A percentile compares a stretch with the other conserved stretches of the same genome.
phyloP scores from a whole-genome alignment of 1,140 invertebrate genomes.

The Lineus longissimus region DNA sequence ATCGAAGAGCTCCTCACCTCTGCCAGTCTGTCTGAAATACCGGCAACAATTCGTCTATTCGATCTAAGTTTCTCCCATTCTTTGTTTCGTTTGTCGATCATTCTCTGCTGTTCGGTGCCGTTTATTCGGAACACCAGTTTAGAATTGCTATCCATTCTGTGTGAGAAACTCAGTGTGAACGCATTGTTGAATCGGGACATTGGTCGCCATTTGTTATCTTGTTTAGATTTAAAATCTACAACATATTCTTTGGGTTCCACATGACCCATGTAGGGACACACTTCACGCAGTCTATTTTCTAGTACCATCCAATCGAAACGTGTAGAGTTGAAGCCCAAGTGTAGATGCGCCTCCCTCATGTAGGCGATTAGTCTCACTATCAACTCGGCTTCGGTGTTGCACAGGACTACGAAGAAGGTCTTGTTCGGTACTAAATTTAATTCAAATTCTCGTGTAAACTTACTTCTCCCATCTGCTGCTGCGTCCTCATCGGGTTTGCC shows the following conservation, averaged over 20 bases:
- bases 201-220: neutral
- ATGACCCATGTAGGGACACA: neutral
- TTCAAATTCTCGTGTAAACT: neutral
- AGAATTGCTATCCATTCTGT: neutral
- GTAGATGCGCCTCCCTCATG: neutral
- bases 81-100: neutral
- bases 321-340: neutral
- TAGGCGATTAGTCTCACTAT: neutral
- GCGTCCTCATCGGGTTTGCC: neutral
- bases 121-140: neutral
- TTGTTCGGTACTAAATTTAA: neutral
- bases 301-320: neutral
- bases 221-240: neutral
- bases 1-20: neutral
- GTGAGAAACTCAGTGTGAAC: neutral
- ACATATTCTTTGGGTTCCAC: conserved; percentile 5
- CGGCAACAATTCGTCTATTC: neutral
- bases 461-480: neutral
- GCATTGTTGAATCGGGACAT: conserved; percentile 7
- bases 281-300: neutral
- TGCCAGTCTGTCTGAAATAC: neutral
- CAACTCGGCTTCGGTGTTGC: neutral
- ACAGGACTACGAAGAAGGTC: neutral
- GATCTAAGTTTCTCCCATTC: neutral
- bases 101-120: neutral